Conservation (phyloP, 2,888 invertebrate species). For the Nomada flava region DNA sequence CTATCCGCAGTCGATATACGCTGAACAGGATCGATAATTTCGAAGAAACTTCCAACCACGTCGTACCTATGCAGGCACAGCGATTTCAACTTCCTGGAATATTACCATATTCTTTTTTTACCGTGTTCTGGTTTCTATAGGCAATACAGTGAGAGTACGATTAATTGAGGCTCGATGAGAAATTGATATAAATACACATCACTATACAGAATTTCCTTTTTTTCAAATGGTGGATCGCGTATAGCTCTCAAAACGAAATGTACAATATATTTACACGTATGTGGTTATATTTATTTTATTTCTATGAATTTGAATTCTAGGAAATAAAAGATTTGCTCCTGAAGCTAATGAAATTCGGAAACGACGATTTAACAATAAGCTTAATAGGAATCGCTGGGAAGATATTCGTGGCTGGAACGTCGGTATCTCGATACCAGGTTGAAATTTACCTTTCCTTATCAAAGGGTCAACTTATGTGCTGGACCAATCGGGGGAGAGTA, state of each 20-base stretch:
- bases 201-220: too few species aligned
- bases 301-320: neutral
- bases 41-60: constrained; percentile 51
- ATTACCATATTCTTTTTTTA: neutral
- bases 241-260: too few species aligned
- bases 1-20: constrained; percentile 30
- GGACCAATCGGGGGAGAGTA: constrained; percentile 46
- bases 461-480: constrained; percentile 53
- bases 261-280: too few species aligned
- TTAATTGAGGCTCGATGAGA: too few species aligned
- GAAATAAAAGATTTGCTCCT: neutral
- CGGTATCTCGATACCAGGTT: constrained; percentile 12
- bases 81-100: constrained; percentile 18
- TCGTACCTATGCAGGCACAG: constrained; percentile 18
- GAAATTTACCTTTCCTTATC: constrained; percentile 56
- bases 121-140: neutral
- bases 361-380: neutral
- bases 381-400: neutral
- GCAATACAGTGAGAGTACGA: too few species aligned
- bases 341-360: neutral
- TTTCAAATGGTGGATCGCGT: too few species aligned
- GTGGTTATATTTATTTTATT: too few species aligned
- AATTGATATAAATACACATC: too few species aligned
- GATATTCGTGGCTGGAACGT: neutral
- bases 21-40: constrained; percentile 62